Percentiles rank a stretch among this genome's conserved stretches.
phyloP scores from a whole-genome alignment of 2,113 vertebrate genomes.

The Sturnira hondurensis region DNA sequence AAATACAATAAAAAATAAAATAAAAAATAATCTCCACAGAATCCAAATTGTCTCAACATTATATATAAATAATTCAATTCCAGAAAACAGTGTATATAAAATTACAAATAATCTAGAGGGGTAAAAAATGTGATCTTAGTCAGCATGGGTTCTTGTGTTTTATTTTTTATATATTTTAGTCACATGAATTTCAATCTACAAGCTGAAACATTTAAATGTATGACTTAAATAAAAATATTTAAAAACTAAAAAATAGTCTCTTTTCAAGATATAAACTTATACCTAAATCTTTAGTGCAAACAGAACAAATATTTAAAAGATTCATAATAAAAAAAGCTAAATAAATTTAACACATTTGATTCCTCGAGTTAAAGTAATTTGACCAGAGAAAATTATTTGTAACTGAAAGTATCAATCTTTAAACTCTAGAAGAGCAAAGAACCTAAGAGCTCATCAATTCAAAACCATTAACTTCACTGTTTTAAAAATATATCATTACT shows the following conservation, averaged over 20 bases:
- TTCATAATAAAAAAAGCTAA: background rate
- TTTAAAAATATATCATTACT: background rate
- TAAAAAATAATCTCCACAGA: background rate
- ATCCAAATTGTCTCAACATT: background rate
- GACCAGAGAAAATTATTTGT: background rate
- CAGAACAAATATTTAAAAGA: background rate
- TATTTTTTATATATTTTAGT: background rate
- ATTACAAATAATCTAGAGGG: background rate
- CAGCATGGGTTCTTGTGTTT: background rate
- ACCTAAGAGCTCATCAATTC: background rate
- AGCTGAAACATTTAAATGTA: background rate
- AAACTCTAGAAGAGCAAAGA: background rate
- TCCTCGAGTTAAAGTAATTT: background rate
- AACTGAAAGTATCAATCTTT: background rate
- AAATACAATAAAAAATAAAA: too few species aligned
- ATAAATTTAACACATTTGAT: background rate
- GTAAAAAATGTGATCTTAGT: background rate
- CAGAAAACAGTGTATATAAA: background rate
- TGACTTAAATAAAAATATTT: background rate
- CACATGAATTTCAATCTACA: background rate
- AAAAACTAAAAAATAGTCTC: background rate
- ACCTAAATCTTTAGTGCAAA: background rate
- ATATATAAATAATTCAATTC: background rate
- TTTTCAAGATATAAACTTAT: background rate
- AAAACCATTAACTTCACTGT: background rate